These are phyloP conservation scores for Calephelis perditalis DNA, from an alignment of 2,888 invertebrate genomes.

Conservation along the genomic window DNA sequence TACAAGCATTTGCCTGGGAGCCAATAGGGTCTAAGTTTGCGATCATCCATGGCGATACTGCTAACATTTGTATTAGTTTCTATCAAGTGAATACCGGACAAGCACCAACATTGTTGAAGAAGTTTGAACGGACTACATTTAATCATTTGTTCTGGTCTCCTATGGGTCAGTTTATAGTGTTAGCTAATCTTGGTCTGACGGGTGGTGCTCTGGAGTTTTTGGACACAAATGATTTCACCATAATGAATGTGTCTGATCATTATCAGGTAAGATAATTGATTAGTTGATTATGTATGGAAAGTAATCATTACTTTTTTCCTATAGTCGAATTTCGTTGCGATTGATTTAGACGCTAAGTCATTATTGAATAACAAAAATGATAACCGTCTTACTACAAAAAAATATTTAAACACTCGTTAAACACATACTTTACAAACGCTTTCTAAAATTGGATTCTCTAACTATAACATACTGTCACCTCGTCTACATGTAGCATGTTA, in stretches of 20 bases:
- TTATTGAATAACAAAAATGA: too few species aligned
- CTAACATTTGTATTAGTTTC: conserved; percentile 92
- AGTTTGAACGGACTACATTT: conserved; percentile 91
- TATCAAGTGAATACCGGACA: conserved; percentile 93
- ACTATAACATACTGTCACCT: too few species aligned
- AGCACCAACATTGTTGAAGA: conserved; percentile 91
- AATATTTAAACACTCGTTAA: too few species aligned
- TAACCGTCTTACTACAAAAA: too few species aligned
- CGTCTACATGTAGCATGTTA: too few species aligned
- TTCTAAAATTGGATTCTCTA: too few species aligned
- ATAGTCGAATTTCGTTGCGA: too few species aligned
- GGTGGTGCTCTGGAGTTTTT: conserved; percentile 96
- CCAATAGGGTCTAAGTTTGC: conserved; percentile 97
- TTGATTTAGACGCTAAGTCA: too few species aligned
- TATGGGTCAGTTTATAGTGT: conserved; percentile 94
- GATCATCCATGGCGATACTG: conserved; percentile 95
- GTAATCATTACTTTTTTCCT: too few species aligned
- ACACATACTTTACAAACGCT: too few species aligned
- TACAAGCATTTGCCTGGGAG: conserved; percentile 98
- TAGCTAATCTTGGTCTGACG: conserved; percentile 91
- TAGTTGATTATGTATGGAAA: neutral
- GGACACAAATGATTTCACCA: conserved; percentile 95
- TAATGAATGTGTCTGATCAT: conserved; percentile 97
- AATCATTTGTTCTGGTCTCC: conserved; percentile 98
- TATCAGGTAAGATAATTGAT: conserved; percentile 80